Evolutionary conservation across 1,140 invertebrate genomes (phyloP), one percentile per base, ranked within the genome.

Genomic region (Bombus superbus): DNA sequence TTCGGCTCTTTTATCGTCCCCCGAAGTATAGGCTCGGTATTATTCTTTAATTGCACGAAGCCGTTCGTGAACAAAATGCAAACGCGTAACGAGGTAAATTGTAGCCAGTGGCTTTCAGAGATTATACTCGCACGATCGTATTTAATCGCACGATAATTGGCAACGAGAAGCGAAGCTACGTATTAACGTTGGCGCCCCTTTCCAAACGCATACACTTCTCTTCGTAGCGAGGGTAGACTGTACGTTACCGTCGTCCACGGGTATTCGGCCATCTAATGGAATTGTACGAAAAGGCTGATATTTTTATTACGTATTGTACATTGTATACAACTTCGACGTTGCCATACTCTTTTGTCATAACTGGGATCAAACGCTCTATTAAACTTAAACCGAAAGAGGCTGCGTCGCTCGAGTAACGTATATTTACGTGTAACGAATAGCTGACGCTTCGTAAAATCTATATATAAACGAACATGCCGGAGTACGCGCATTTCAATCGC

Each of bases 1-100:
- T 44, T 66, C 25, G 38, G 11, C 18, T 74, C 72, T 47, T 42
- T 74, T 47, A 47, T 47, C 42, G 42, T 13, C 22, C 40, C 22
- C 75, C 38, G 10, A 73, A 42, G 25, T 13, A 32, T 28, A 11
- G 22, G 4, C 3, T 13, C 15, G 42, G 18, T 64, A 18, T 76
- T 75, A 38, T 82, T 82, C 40, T 76, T 75, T 75, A 82, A 76
- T 82, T 38, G 57, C n/a, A 40, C 72, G 6, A 32, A 8, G 2
- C 32, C 15, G 71, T 53, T 25, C 68, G 75, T 13, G 57, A 42
- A 13, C 44, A 32, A 22, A 47, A 42, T 71, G 79, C 32, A 53
- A 81, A 82, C 71, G 53, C 71, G 57, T 75, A 82, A 82, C 81
- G 42, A 75, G 72, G 72, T 47, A 76, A 82, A 82, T 82, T 82